Base-by-base conservation (phyloP, 2,888 invertebrate species). In the Mythimna lalbum region DNA sequence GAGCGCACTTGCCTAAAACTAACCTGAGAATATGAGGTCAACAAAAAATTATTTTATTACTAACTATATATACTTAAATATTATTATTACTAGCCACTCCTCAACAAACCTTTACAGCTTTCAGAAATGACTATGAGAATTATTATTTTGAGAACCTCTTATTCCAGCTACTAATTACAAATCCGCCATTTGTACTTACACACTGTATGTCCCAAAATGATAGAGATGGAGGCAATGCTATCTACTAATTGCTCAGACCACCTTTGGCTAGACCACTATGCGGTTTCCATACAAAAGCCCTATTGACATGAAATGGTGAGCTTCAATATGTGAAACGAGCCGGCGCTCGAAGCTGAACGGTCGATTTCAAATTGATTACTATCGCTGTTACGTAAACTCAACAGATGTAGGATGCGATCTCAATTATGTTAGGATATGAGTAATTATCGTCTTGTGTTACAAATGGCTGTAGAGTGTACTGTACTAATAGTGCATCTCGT, bases 241-340 rank as follows among this genome's bases (percentile, higher is more conserved):
- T 93, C 90, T 90, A 86, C 90, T 93, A 93, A 94, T 94, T 94
- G 93, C 90, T 87, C 85, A 87, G 87, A 88, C 90, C 90, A 92
- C 93, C 92, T 93, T 91, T 90, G 90, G 87, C 87, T 82, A 84
- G 88, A 88, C 89, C 90, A 86, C 88, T 85, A 75, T 92, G 93
- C 86, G 93, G 94, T 92, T 91, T 86, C 87, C 88, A 90, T 91
- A 91, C 92, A 91, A 91, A 93, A 93, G 93, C 91, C 88, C 86
- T 89, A 93, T 91, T 93, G 93, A 91, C 86, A 88, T 86, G 87
- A 87, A 91, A 91, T 90, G 86, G 88, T 75, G 82, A 82, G 83
- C 78, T 85, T 86, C 87, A 87, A 89, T 91, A 89, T 84, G 88
- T 81, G 89, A 87, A 91, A 86, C 86, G 86, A 88, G 84, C 84